Conservation (phyloP, 2,113 vertebrate genomes). For the Gymnocephalus cernua region DNA sequence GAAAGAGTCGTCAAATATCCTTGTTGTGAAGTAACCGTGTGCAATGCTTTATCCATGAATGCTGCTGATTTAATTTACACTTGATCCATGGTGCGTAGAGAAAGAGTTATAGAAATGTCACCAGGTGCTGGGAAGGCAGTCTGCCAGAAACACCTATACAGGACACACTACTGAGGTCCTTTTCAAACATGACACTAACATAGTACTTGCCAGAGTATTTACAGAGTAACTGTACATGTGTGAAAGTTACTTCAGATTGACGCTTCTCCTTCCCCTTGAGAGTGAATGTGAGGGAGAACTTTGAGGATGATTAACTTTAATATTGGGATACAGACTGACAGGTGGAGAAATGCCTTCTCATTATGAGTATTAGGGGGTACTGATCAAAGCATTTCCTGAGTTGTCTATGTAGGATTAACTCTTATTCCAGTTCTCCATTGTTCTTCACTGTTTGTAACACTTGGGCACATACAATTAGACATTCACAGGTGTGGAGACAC, state of each 20-base stretch:
- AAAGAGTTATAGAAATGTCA: not conserved
- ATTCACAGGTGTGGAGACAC: conserved; percentile 17
- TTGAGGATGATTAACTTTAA: not conserved
- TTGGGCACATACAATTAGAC: not conserved
- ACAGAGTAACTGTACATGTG: not conserved
- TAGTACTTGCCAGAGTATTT: not conserved
- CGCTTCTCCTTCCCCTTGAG: not conserved
- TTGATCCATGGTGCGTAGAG: not conserved
- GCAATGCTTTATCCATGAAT: not conserved
- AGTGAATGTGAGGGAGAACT: not conserved
- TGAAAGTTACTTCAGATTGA: conserved; percentile 12
- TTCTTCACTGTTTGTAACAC: not conserved
- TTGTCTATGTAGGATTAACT: not conserved
- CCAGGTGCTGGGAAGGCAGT: not conserved
- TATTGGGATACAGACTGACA: not conserved
- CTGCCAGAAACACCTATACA: not conserved
- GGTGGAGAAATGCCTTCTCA: conserved; percentile 9
- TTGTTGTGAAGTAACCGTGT: not conserved
- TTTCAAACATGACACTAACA: not conserved
- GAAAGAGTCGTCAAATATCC: not conserved
- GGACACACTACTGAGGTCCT: not conserved
- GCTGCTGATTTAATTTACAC: not conserved
- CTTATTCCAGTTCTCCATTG: too few species aligned
- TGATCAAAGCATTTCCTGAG: not conserved
- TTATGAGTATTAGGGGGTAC: not conserved